A percentile compares a stretch with the other conserved stretches of the same genome.
These are phyloP conservation scores for Torymus tubicola DNA, from an alignment of 2,888 invertebrate genomes.

Conservation along the genomic window DNA sequence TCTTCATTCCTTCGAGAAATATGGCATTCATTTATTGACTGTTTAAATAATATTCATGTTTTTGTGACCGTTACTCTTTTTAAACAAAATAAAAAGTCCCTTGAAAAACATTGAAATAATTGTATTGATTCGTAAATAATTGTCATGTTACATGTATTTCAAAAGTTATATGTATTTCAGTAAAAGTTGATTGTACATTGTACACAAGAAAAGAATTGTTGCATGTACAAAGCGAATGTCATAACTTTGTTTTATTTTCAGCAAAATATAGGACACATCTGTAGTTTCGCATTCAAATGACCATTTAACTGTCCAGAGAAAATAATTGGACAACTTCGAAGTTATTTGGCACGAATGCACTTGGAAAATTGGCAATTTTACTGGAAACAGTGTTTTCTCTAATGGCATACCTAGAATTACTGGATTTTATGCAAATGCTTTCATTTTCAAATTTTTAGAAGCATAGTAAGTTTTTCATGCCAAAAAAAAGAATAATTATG, in stretches of 20 bases:
- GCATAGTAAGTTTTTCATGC: no score
- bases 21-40: no score
- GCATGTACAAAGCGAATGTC: not conserved
- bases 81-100: not conserved
- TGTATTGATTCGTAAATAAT: not conserved
- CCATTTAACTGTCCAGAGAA: constrained; percentile 3
- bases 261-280: constrained; percentile 19
- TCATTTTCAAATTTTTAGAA: not conserved
- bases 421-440: no score
- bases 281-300: not conserved
- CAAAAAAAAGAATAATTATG: no score
- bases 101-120: not conserved
- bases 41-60: no score
- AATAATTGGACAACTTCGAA: constrained; percentile 15
- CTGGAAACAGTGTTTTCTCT: not conserved
- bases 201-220: constrained; percentile 4
- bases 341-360: not conserved
- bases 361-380: not conserved
- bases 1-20: no score
- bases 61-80: not conserved
- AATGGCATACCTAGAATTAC: not conserved
- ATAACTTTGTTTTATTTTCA: constrained; percentile 3
- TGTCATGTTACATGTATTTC: no score
- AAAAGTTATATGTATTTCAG: constrained; percentile 3
- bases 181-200: not conserved